These are phyloP conservation scores for Muscina levida DNA, from an alignment of 2,888 invertebrate genomes.

Conservation along the genomic window DNA sequence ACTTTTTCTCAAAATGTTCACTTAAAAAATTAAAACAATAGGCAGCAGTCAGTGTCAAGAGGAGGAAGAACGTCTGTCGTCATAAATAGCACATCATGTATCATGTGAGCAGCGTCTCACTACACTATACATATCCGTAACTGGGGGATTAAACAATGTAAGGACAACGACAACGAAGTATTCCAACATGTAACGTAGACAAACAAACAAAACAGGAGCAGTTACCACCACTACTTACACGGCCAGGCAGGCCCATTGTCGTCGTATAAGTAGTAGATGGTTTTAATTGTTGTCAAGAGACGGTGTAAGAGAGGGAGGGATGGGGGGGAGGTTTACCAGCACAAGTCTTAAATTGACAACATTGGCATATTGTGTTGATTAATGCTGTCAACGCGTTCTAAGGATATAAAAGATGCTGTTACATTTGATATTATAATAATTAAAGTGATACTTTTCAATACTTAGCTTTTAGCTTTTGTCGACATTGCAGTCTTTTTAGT, in stretches of 20 bases:
- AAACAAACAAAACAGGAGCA: background rate
- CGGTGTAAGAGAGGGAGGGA: background rate
- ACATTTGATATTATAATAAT: slow-evolving; percentile 14
- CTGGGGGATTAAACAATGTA: slow-evolving; percentile 30
- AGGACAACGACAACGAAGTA: slow-evolving; percentile 3
- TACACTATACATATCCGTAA: background rate
- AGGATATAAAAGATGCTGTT: slow-evolving; percentile 5
- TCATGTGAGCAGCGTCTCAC: slow-evolving; percentile 70
- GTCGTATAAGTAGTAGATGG: too few species aligned
- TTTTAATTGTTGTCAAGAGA: slow-evolving; percentile 8
- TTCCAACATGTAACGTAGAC: background rate
- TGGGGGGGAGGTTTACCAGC: background rate
- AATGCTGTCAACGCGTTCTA: slow-evolving; percentile 68
- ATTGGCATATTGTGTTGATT: slow-evolving; percentile 78
- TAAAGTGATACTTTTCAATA: slow-evolving; percentile 24
- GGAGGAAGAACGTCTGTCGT: slow-evolving; percentile 68
- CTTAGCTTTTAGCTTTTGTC: background rate
- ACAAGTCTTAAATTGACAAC: slow-evolving; percentile 68
- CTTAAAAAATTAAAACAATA: slow-evolving; percentile 27
- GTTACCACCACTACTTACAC: background rate
- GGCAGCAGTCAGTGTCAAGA: background rate
- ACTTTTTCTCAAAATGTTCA: slow-evolving; percentile 2
- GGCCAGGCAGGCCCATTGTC: background rate
- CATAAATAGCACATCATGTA: slow-evolving; percentile 79
- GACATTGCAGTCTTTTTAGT: background rate